Percentiles rank a stretch among this genome's conserved stretches.
Evolutionary conservation across 2,113 vertebrate species (phyloP).

Genomic region (Rallus limicola): DNA sequence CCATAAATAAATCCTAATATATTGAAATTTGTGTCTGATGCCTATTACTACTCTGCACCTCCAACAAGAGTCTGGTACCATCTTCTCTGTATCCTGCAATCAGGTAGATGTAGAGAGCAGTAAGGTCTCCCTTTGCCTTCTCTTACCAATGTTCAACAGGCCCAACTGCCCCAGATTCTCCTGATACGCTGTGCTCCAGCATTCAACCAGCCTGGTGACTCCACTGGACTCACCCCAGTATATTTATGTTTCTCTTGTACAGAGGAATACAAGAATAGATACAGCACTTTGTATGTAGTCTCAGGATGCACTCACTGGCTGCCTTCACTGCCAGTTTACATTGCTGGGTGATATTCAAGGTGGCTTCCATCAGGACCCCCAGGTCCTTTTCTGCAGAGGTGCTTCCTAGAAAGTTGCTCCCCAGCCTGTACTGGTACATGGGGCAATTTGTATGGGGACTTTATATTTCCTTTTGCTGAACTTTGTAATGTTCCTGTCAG

Average conservation of each 20-base stretch:
- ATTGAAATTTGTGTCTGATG: background rate
- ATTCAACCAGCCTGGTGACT: background rate
- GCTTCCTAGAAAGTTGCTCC: background rate
- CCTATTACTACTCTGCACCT: background rate
- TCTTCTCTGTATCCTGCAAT: background rate
- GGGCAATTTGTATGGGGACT: background rate
- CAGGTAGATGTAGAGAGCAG: background rate
- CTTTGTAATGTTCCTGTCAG: background rate
- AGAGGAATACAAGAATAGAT: background rate
- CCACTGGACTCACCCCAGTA: background rate
- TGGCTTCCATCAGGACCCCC: background rate
- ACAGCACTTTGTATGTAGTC: background rate
- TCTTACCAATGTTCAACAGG: background rate
- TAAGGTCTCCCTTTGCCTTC: background rate
- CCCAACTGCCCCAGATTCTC: background rate
- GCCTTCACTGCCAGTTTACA: background rate
- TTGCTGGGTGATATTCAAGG: background rate
- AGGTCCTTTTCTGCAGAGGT: background rate
- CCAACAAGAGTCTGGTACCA: background rate
- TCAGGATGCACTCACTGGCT: background rate
- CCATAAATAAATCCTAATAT: background rate
- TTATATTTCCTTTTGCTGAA: background rate
- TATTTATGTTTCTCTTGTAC: background rate
- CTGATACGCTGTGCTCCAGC: fast-evolving
- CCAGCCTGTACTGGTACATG: background rate